These are phyloP conservation scores for Ceramica pisi DNA, from an alignment of 2,888 invertebrate genomes.

Conservation along the genomic window DNA sequence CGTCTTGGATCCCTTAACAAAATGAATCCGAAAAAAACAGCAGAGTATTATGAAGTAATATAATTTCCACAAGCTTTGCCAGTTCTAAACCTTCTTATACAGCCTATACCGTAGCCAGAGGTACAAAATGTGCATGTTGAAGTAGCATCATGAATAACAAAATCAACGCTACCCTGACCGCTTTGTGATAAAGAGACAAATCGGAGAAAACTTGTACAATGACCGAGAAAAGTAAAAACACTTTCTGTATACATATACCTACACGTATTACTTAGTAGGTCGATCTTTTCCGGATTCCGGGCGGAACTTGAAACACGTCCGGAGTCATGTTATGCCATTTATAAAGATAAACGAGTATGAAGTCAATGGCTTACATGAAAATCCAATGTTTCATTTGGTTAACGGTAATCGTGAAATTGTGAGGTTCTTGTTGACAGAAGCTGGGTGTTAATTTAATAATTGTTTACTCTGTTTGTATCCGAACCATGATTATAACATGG, in stretches of 20 bases:
- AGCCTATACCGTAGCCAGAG: constrained; percentile 23
- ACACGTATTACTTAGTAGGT: constrained; percentile 67
- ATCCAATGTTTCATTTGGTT: constrained; percentile 29
- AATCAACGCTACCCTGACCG: constrained; percentile 81
- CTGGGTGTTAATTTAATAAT: not conserved
- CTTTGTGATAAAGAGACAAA: constrained; percentile 82
- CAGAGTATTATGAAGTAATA: not conserved
- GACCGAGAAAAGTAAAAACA: constrained; percentile 85
- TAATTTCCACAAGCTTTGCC: constrained; percentile 25
- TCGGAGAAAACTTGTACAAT: constrained; percentile 82
- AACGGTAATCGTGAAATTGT: not conserved
- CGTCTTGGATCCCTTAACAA: not conserved
- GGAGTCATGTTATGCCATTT: constrained; percentile 40
- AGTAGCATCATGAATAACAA: constrained; percentile 66
- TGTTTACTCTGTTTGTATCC: not conserved
- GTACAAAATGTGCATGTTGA: constrained; percentile 56
- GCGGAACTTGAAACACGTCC: constrained; percentile 48
- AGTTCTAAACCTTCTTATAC: constrained; percentile 47
- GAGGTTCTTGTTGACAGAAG: not conserved
- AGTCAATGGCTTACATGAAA: constrained; percentile 25
- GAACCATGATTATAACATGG: not conserved
- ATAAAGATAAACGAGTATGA: constrained; percentile 39
- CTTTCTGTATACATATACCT: constrained; percentile 73
- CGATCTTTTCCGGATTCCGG: constrained; percentile 66
- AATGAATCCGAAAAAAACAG: not conserved